A percentile compares a stretch with the other conserved stretches of the same genome.
phyloP scores from a whole-genome alignment of 2,797 vertebrate genomes.

The Pseudochirops cupreus region DNA sequence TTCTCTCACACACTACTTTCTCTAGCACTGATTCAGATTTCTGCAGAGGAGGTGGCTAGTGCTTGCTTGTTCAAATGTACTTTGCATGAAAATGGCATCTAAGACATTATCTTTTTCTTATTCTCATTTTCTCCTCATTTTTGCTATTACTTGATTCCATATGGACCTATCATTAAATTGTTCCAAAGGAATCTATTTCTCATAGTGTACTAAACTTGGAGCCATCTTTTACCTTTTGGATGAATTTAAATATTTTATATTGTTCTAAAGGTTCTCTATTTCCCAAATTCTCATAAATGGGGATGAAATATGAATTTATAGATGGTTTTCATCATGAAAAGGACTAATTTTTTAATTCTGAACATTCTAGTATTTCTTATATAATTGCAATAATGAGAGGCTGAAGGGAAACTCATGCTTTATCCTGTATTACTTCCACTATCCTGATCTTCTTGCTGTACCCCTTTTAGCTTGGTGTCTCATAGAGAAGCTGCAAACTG shows the following conservation, averaged over 20 bases:
- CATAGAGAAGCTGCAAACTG: neutral
- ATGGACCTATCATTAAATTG: neutral
- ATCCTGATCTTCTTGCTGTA: neutral
- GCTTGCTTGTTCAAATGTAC: neutral
- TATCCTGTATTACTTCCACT: neutral
- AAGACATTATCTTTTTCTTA: neutral
- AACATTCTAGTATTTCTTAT: neutral
- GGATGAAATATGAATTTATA: neutral
- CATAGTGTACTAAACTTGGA: neutral
- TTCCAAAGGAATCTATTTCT: neutral
- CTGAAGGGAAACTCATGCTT: neutral
- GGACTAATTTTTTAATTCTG: neutral
- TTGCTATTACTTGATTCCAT: neutral
- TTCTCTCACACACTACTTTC: neutral
- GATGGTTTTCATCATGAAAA: neutral
- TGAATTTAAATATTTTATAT: neutral
- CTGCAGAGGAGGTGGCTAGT: neutral
- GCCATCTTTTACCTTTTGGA: neutral
- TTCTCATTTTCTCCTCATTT: neutral
- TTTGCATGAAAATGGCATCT: neutral
- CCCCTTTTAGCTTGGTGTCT: neutral
- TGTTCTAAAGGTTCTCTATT: neutral
- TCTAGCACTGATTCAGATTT: neutral
- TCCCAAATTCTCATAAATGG: neutral
- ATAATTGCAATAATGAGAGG: neutral